phyloP scores from a whole-genome alignment of 1,140 invertebrate genomes.

The Plutomurus gul region DNA sequence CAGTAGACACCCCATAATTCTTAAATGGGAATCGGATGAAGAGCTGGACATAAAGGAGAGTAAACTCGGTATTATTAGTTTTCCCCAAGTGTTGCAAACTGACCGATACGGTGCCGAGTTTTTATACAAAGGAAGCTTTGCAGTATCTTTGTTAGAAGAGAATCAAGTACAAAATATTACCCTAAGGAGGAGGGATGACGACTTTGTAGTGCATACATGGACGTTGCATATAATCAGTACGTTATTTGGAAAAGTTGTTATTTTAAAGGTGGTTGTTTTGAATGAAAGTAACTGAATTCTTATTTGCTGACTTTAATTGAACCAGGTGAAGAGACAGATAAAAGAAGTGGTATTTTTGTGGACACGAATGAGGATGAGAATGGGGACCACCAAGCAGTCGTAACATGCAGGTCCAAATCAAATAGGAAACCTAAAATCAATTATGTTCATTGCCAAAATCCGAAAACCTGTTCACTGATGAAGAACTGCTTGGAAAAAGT shows the following conservation, averaged over 20 bases:
- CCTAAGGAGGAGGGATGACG: neutral
- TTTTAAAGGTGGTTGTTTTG: too few species aligned
- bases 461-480: conserved; percentile 32
- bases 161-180: neutral
- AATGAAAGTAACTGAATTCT: too few species aligned
- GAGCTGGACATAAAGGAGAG: neutral
- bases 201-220: neutral
- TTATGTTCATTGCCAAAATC: conserved; percentile 37
- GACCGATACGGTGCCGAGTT: neutral
- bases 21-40: conserved; percentile 22
- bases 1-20: neutral
- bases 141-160: neutral
- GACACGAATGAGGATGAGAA: conserved; percentile 25
- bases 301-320: neutral
- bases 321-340: neutral
- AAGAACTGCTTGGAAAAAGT: conserved; percentile 35
- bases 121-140: neutral
- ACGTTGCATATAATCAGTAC: neutral
- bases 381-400: neutral
- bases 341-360: neutral
- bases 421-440: neutral
- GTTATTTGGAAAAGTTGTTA: too few species aligned
- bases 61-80: neutral
- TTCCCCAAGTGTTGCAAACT: neutral
- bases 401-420: conserved; percentile 21